phyloP scores from a whole-genome alignment of 2,113 vertebrate genomes.

The Gadus macrocephalus region DNA sequence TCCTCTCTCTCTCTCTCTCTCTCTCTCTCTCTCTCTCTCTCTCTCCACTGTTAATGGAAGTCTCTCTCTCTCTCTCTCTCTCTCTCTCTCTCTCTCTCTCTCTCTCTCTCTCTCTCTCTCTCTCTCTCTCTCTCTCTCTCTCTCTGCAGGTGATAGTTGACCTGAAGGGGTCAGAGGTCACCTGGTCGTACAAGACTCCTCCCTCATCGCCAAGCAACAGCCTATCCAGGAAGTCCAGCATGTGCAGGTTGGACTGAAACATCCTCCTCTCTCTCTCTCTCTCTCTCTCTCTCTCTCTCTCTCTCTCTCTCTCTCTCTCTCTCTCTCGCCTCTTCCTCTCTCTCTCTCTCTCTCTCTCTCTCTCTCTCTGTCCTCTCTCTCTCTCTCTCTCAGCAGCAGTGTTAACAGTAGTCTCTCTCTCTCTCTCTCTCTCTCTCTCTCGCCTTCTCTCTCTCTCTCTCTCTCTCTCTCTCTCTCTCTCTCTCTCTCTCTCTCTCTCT shows the following conservation, averaged over 20 bases:
- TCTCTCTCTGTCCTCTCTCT: slow-evolving; percentile 90
- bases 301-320: slow-evolving; percentile 64
- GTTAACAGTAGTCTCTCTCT: slow-evolving; percentile 82
- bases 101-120: slow-evolving; percentile 90
- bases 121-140: slow-evolving; percentile 74
- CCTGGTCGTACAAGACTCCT: slow-evolving; percentile 91
- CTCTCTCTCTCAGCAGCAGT: too few species aligned
- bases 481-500: slow-evolving; percentile 75
- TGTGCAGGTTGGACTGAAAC: slow-evolving; percentile 90
- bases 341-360: slow-evolving; percentile 79
- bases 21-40: background rate
- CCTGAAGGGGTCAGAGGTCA: slow-evolving; percentile 91
- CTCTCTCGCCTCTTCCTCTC: too few species aligned
- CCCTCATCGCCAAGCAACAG: slow-evolving; percentile 92
- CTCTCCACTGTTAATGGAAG: background rate
- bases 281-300: slow-evolving; percentile 95
- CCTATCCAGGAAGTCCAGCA: slow-evolving; percentile 92
- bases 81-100: slow-evolving; percentile 71
- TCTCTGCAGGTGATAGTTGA: slow-evolving; percentile 85
- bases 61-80: background rate
- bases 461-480: slow-evolving; percentile 85
- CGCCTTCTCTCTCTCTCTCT: slow-evolving; percentile 91
- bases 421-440: slow-evolving; percentile 92
- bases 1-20: background rate
- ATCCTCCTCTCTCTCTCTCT: slow-evolving; percentile 82